Percentiles rank a stretch among this genome's conserved stretches.
These are phyloP conservation scores for Acanthis flammea DNA, from an alignment of 2,797 vertebrate species.

Conservation along the genomic window DNA sequence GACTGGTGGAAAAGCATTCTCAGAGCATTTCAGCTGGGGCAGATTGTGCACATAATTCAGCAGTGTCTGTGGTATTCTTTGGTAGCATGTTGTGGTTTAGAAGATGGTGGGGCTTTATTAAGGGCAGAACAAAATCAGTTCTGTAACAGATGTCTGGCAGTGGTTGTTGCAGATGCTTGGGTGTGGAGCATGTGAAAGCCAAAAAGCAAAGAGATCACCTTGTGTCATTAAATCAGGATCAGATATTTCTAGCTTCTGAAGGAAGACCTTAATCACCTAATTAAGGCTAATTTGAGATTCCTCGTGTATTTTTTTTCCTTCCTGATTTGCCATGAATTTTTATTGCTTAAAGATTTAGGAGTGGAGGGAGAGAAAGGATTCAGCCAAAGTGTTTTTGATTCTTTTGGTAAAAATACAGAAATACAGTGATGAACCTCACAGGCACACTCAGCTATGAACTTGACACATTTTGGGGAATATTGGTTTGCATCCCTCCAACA, in stretches of 20 bases:
- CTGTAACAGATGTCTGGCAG: neutral
- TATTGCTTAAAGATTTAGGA: neutral
- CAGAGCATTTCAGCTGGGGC: neutral
- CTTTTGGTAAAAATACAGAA: neutral
- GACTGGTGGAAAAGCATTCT: neutral
- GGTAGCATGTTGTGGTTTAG: neutral
- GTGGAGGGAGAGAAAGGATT: neutral
- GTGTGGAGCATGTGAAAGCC: neutral
- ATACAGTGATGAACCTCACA: neutral
- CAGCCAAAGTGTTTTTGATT: neutral
- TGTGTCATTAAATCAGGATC: neutral
- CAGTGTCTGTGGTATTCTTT: neutral
- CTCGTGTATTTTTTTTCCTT: neutral
- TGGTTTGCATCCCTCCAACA: neutral
- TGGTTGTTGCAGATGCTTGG: neutral
- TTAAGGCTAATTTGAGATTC: neutral
- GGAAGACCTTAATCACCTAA: neutral
- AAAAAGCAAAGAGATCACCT: neutral
- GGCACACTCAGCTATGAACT: neutral
- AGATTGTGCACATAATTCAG: neutral
- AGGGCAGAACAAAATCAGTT: neutral
- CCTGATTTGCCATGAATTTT: neutral
- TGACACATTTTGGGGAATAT: neutral
- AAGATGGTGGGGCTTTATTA: neutral
- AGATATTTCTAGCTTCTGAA: neutral